phyloP scores from a whole-genome alignment of 2,113 vertebrate species.

The Clarias magur region DNA sequence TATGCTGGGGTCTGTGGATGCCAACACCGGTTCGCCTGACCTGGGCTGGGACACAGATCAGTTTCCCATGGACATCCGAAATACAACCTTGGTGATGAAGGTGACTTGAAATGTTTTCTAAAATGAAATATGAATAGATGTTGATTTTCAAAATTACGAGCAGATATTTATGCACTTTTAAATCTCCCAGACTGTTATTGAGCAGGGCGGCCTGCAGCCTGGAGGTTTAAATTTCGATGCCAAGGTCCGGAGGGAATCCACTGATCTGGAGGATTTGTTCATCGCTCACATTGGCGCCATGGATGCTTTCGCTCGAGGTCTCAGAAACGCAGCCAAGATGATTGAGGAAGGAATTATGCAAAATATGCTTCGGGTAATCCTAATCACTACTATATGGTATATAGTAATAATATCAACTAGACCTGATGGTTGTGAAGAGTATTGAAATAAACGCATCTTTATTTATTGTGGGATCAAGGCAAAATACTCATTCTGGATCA shows the following conservation, averaged over 20 bases:
- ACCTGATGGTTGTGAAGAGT: background rate
- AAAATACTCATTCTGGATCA: background rate
- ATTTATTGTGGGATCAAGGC: background rate
- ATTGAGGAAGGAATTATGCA: conserved; percentile 63
- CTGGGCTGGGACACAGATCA: conserved; percentile 71
- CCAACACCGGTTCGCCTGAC: conserved; percentile 70
- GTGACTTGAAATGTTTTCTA: conserved; percentile 38
- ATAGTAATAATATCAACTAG: no score
- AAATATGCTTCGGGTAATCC: conserved; percentile 62
- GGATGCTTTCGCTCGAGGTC: conserved; percentile 69
- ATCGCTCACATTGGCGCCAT: conserved; percentile 69
- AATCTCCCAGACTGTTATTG: conserved; percentile 60
- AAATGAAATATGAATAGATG: background rate
- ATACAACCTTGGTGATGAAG: conserved; percentile 72
- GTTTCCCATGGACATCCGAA: conserved; percentile 71
- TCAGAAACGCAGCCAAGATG: conserved; percentile 64
- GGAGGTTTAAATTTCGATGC: conserved; percentile 71
- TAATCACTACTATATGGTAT: background rate
- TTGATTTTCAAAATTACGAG: background rate
- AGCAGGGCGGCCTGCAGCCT: conserved; percentile 69
- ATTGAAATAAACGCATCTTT: background rate
- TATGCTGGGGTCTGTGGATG: conserved; percentile 71
- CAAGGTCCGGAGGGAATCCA: conserved; percentile 68
- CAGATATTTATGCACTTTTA: background rate
- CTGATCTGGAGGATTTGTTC: conserved; percentile 68